Percentiles rank a stretch among this genome's conserved stretches.
Conservation (phyloP, 35 echinoderm and acorn worm species). For the Apostichopus japonicus region DNA sequence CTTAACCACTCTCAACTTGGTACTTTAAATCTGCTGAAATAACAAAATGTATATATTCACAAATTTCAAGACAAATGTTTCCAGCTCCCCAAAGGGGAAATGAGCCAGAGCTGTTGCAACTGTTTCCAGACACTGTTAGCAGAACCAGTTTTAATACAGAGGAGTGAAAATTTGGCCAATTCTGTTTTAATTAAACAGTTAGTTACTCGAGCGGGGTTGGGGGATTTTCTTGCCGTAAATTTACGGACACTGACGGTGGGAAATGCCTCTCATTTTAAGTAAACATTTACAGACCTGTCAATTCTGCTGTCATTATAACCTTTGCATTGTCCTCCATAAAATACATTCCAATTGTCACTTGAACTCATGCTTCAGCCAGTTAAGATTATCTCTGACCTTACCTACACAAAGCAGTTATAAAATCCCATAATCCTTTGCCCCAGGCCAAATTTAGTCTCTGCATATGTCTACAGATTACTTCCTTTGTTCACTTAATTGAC, state of each 20-base stretch:
- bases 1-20: background rate
- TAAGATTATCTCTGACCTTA: background rate
- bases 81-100: background rate
- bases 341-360: background rate
- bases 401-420: background rate
- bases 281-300: too few relatives aligned
- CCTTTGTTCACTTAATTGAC: conserved; percentile 36
- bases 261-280: too few relatives aligned
- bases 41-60: background rate
- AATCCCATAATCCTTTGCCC: conserved; percentile 23
- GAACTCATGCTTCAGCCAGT: conserved; percentile 2
- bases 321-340: too few relatives aligned
- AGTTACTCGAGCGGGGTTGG: too few relatives aligned
- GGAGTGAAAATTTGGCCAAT: too few relatives aligned
- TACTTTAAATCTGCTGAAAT: conserved; percentile 5
- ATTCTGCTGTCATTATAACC: too few relatives aligned
- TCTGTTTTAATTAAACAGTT: too few relatives aligned
- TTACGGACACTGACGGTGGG: too few relatives aligned
- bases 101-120: background rate
- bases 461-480: background rate
- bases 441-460: conserved; percentile 31
- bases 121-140: too few relatives aligned
- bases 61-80: background rate
- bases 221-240: too few relatives aligned
- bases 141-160: too few relatives aligned